These are phyloP conservation scores for Sarcophaga variegata DNA, from an alignment of 2,888 invertebrate genomes.

Conservation along the genomic window DNA sequence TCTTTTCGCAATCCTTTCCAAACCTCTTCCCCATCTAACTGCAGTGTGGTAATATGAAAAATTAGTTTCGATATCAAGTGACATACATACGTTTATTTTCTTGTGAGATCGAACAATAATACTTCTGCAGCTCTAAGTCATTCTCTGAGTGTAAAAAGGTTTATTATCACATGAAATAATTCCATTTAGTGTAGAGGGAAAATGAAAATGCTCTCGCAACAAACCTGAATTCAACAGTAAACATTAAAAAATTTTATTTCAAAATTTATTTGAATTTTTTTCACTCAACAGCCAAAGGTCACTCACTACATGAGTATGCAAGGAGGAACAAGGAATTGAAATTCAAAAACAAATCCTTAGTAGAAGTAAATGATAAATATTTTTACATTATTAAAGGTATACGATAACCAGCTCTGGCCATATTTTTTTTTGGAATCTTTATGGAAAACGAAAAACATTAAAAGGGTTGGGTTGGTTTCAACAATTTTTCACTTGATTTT, in stretches of 20 bases:
- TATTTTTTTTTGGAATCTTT: not conserved
- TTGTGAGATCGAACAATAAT: too few species aligned
- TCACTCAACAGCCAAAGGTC: slow-evolving; percentile 30
- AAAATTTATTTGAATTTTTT: slow-evolving; percentile 3
- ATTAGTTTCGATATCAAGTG: too few species aligned
- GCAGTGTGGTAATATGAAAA: too few species aligned
- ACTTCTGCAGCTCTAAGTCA: too few species aligned
- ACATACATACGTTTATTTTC: too few species aligned
- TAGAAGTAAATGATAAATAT: slow-evolving; percentile 44
- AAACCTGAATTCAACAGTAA: slow-evolving; percentile 17
- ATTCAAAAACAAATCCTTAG: not conserved
- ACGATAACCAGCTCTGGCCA: not conserved
- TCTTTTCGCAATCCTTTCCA: too few species aligned
- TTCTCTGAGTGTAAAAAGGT: too few species aligned
- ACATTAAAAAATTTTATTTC: slow-evolving; percentile 68
- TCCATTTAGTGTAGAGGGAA: slow-evolving; percentile 72
- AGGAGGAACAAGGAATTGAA: slow-evolving; percentile 19
- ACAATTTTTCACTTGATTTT: slow-evolving; percentile 53
- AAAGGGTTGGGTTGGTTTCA: slow-evolving; percentile 60
- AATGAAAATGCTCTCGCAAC: slow-evolving; percentile 72
- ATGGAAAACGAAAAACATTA: slow-evolving; percentile 33
- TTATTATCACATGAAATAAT: slow-evolving; percentile 76
- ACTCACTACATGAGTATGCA: not conserved
- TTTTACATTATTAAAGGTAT: slow-evolving; percentile 64
- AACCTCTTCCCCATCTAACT: too few species aligned